A percentile compares a stretch with the other conserved stretches of the same genome.
Evolutionary conservation across 2,797 vertebrate genomes (phyloP).

Genomic region (Florisuga fusca): DNA sequence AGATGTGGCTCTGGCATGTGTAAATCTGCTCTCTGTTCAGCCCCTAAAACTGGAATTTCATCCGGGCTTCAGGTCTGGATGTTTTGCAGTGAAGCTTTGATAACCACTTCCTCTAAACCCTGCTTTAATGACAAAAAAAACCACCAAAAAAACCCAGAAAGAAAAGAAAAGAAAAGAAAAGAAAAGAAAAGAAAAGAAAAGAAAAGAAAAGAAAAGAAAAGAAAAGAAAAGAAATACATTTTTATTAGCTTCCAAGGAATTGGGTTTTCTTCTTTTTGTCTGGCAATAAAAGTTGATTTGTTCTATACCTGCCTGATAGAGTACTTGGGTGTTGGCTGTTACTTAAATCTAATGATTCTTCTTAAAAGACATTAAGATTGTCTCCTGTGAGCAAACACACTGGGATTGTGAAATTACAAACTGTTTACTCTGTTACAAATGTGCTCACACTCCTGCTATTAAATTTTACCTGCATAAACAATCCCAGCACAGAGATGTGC

Average conservation of each 20-base stretch:
- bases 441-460: constrained; percentile 40
- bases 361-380: constrained; percentile 20
- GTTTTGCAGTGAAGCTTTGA: neutral
- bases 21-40: neutral
- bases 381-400: constrained; percentile 34
- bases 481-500: neutral
- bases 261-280: constrained; percentile 53
- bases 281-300: constrained; percentile 70
- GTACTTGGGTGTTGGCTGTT: constrained; percentile 55
- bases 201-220: neutral
- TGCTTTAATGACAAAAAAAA: too few relatives aligned
- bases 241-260: constrained; percentile 71
- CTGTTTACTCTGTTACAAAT: constrained; percentile 7
- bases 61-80: neutral
- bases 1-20: neutral
- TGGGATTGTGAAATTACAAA: neutral
- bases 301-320: constrained; percentile 23
- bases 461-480: constrained; percentile 50
- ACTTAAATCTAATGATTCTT: constrained; percentile 62
- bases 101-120: neutral
- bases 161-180: too few relatives aligned
- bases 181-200: neutral
- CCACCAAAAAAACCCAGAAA: too few relatives aligned
- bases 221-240: constrained; percentile 29
- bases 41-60: neutral